Evolutionary conservation across 2,888 invertebrate species (phyloP).

Genomic region (Euzetes globulus): DNA sequence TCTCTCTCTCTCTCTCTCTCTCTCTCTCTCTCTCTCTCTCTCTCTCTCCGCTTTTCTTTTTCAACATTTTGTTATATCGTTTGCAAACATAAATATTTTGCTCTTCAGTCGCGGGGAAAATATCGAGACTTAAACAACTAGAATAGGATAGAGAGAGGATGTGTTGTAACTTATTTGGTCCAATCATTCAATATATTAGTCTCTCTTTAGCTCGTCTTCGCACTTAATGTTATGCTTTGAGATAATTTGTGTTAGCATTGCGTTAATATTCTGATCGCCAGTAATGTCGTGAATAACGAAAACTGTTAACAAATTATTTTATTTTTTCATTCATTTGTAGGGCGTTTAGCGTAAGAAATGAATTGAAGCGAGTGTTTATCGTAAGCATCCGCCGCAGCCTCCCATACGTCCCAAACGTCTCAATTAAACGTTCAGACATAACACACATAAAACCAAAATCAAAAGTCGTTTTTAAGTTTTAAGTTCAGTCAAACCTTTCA

Average conservation of each 20-base stretch:
- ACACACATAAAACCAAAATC: constrained; percentile 20
- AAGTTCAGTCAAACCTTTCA: background rate
- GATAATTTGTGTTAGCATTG: background rate
- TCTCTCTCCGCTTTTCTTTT: background rate
- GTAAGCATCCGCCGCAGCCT: constrained; percentile 26
- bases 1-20: constrained; percentile 10
- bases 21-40: constrained; percentile 16
- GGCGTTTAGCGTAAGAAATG: constrained; percentile 19
- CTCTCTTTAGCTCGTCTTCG: background rate
- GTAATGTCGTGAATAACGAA: background rate
- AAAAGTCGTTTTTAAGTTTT: constrained; percentile 31
- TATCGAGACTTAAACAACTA: constrained; percentile 15
- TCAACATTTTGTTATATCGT: constrained; percentile 25
- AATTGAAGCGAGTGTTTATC: constrained; percentile 19
- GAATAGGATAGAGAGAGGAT: constrained; percentile 10
- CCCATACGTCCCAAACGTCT: constrained; percentile 25
- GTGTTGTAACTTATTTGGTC: constrained; percentile 13
- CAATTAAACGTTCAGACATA: constrained; percentile 7
- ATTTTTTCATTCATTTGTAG: background rate
- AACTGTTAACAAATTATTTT: background rate
- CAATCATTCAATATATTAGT: constrained; percentile 9
- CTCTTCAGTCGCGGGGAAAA: constrained; percentile 5
- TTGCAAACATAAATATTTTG: constrained; percentile 29
- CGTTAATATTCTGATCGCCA: background rate
- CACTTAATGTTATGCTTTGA: constrained; percentile 15